These are phyloP conservation scores for Lontra canadensis DNA, from an alignment of 2,113 vertebrate species.

Conservation along the genomic window DNA sequence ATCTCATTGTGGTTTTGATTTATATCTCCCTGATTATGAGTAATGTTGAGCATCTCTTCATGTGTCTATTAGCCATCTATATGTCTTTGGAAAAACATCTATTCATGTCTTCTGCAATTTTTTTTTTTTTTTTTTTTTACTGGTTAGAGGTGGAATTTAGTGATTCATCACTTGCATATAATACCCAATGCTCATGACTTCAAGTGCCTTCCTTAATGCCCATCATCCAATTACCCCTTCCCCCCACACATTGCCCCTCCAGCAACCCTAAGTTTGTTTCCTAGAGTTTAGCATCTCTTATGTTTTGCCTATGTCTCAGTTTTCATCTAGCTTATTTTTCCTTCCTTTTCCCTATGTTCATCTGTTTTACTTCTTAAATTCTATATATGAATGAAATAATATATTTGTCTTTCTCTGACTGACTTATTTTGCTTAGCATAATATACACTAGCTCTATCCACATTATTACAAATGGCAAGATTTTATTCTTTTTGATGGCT, in stretches of 20 bases:
- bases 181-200: too few relatives aligned
- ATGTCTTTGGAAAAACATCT: neutral
- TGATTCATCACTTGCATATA: too few relatives aligned
- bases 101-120: neutral
- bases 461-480: neutral
- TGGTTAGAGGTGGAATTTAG: too few relatives aligned
- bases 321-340: too few relatives aligned
- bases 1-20: neutral
- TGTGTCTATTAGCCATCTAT: neutral
- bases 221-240: too few relatives aligned
- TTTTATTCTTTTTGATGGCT: neutral
- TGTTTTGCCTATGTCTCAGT: too few relatives aligned
- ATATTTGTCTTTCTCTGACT: neutral
- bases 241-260: too few relatives aligned
- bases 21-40: neutral
- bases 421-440: neutral
- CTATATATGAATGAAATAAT: neutral
- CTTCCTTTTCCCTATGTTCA: neutral
- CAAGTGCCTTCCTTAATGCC: too few relatives aligned
- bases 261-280: too few relatives aligned
- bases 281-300: too few relatives aligned
- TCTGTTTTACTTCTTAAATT: neutral
- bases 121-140: too few relatives aligned
- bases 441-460: neutral
- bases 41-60: neutral